phyloP scores from a whole-genome alignment of 2,888 invertebrate genomes.

The Heliconius hortense region DNA sequence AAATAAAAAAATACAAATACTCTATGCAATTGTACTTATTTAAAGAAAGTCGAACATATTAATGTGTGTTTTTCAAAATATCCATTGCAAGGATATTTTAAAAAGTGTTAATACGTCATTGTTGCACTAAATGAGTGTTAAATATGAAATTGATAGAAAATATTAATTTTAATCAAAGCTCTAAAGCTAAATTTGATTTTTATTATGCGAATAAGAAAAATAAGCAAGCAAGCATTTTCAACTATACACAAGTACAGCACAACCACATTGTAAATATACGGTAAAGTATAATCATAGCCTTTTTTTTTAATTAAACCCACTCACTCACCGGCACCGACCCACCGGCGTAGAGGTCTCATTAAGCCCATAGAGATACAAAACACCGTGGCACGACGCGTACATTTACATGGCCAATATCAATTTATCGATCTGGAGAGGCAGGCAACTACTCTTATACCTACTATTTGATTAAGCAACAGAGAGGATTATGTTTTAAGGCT shows the following conservation, averaged over 20 bases:
- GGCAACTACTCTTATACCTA: no score
- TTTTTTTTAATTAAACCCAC: conserved; percentile 9
- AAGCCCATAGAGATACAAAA: neutral
- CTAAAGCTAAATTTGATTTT: no score
- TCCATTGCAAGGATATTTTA: no score
- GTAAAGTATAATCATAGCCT: neutral
- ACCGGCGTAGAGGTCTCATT: conserved; percentile 5
- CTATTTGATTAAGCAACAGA: neutral
- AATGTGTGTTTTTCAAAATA: no score
- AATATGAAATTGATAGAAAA: no score
- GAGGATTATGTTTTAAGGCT: neutral
- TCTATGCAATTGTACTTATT: no score
- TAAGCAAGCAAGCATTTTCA: neutral
- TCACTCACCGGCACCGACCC: neutral
- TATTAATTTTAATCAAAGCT: no score
- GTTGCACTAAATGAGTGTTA: no score
- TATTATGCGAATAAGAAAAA: neutral
- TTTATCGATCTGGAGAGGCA: neutral
- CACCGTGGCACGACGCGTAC: neutral
- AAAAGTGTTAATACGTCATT: no score
- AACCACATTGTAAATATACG: neutral
- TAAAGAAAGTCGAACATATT: no score
- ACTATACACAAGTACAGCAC: neutral
- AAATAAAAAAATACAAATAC: neutral
- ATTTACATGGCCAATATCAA: conserved; percentile 7